Percentiles rank a stretch among this genome's conserved stretches.
Evolutionary conservation across 2,113 vertebrate species (phyloP).

Genomic region (Piprites chloris): DNA sequence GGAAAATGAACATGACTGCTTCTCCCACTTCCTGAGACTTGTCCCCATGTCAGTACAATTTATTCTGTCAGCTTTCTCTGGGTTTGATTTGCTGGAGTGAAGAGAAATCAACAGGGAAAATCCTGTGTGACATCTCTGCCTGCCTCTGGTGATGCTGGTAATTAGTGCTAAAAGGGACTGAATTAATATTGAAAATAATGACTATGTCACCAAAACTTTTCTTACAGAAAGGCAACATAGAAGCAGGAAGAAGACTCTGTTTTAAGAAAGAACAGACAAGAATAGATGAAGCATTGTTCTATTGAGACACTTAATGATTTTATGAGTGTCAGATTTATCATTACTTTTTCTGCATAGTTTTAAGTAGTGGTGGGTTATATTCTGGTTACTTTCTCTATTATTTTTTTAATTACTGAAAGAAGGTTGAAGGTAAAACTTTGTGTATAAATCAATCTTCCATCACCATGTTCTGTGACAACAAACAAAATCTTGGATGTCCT

Average conservation of each 20-base stretch:
- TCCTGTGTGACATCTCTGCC: background rate
- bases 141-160: background rate
- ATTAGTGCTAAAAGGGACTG: background rate
- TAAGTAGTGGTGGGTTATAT: background rate
- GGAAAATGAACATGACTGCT: background rate
- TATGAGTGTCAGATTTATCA: background rate
- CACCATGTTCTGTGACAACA: background rate
- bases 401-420: background rate
- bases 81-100: background rate
- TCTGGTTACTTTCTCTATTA: background rate
- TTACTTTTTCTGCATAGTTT: background rate
- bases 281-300: background rate
- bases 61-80: background rate
- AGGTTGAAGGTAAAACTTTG: background rate
- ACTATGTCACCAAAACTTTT: background rate
- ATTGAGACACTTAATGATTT: background rate
- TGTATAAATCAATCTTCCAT: background rate
- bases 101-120: background rate
- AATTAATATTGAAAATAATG: background rate
- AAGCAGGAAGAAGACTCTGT: background rate
- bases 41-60: background rate
- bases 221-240: background rate
- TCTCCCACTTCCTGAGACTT: background rate
- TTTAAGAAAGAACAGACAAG: background rate
- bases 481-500: background rate